phyloP scores from a whole-genome alignment of 2,888 invertebrate species.

The Amiota communis region DNA sequence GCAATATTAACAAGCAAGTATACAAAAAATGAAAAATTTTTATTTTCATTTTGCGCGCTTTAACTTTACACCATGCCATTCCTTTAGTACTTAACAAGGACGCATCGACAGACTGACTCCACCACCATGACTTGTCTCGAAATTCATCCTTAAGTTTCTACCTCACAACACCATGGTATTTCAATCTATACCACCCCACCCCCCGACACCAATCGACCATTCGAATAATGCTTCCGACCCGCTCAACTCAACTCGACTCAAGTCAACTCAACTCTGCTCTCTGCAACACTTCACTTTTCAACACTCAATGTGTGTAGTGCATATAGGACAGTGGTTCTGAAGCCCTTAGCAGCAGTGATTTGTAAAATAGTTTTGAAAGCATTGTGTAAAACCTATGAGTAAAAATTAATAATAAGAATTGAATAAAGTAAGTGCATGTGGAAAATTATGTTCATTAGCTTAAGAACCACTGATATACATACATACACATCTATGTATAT shows the following conservation, averaged over 20 bases:
- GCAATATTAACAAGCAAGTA: not conserved
- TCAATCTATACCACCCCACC: too few relatives aligned
- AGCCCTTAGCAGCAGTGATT: not conserved
- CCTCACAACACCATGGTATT: too few relatives aligned
- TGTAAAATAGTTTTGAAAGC: not conserved
- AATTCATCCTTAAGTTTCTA: too few relatives aligned
- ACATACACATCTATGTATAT: not conserved
- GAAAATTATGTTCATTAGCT: not conserved
- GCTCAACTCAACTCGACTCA: too few relatives aligned
- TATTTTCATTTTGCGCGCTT: conserved; percentile 4
- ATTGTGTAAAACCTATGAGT: too few relatives aligned
- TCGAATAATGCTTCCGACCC: too few relatives aligned
- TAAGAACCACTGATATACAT: not conserved
- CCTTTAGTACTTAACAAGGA: not conserved
- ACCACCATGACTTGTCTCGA: too few relatives aligned
- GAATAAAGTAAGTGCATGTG: not conserved
- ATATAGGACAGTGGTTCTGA: not conserved
- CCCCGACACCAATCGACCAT: too few relatives aligned
- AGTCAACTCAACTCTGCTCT: too few relatives aligned
- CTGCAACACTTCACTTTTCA: too few relatives aligned
- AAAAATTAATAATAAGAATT: too few relatives aligned
- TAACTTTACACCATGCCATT: not conserved
- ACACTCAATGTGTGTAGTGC: not conserved
- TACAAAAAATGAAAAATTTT: not conserved
- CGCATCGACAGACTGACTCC: too few relatives aligned